Percentiles rank a stretch among this genome's conserved stretches.
phyloP scores from a whole-genome alignment of 1,140 invertebrate genomes.

The Cydia strobilella region DNA sequence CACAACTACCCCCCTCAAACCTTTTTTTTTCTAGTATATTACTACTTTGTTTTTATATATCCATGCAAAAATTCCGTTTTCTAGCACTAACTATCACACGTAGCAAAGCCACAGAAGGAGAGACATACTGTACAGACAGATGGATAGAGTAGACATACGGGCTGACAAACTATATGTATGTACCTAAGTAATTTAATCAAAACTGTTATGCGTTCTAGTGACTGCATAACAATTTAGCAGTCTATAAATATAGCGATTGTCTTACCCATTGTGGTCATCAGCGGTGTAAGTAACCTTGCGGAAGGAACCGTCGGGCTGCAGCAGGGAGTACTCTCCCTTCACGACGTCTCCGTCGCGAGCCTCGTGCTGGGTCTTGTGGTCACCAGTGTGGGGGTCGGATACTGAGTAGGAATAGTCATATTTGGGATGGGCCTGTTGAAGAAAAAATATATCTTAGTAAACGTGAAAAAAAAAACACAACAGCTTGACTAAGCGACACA shows the following conservation, averaged over 20 bases:
- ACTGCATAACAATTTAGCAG: constrained; percentile 19
- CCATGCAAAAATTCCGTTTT: too few relatives aligned
- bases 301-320: constrained; percentile 85
- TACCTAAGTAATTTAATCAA: constrained; percentile 1
- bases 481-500: neutral
- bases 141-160: too few relatives aligned
- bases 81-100: too few relatives aligned
- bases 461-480: neutral
- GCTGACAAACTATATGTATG: too few relatives aligned
- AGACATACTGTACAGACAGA: too few relatives aligned
- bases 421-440: constrained; percentile 71
- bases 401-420: constrained; percentile 79
- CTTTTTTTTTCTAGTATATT: too few relatives aligned
- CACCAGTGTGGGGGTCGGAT: constrained; percentile 78
- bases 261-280: constrained; percentile 84
- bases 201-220: neutral
- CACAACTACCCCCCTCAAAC: too few relatives aligned
- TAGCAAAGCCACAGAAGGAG: too few relatives aligned
- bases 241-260: neutral
- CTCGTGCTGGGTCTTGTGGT: constrained; percentile 80
- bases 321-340: constrained; percentile 80
- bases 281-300: constrained; percentile 88
- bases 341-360: constrained; percentile 77
- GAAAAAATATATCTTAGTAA: neutral
- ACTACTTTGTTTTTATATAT: too few relatives aligned